Base-by-base conservation (phyloP, 1,140 invertebrate species). In the Leptopilina clavipes region DNA sequence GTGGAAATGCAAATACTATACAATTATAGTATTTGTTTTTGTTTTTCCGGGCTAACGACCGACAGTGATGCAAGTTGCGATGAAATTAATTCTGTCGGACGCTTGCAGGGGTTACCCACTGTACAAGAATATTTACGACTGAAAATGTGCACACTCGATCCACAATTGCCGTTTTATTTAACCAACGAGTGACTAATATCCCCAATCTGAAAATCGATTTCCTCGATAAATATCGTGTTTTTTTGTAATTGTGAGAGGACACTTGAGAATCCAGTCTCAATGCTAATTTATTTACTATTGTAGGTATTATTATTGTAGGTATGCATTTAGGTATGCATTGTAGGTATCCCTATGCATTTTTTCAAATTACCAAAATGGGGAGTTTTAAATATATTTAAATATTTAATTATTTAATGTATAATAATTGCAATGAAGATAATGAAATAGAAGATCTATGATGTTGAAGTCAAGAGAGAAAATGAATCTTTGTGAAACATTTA, bases 51-150 rank as follows among this genome's bases (percentile, higher is more conserved):
- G 59, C 25, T 65, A 65, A 65, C 59, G 59, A 31, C 59, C 25
- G 59, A 65, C 22, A n/a, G 59, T 65, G 59, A 65, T 31, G 22
- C 59, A 65, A 65, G 22, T 65, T 65, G 19, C 59, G 59, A 14
- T 65, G 25, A 65, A 65, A 65, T 65, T 65, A 65, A 37, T 65
- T 65, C 59, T 25, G 11, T 12, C 8, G 59, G 59, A 65, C 59
- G 25, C 14, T 37, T 31, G 59, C 59, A 37, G 59, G 59, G 59
- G 59, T 65, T 31, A 8, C 19, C 11, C 10, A 48, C 45, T 48
- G 45, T 12, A 70, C 72, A 70, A 70, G 75, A 70, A 83, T 83
- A 83, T 83, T 83, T 83, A 82, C 65, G 22, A 19, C 48, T 22
- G 18, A 73, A 73, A 73, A 65, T 14, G 45, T 45, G 44, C 40